Conservation (phyloP, 2,888 invertebrate genomes). For the Alcis repandata region DNA sequence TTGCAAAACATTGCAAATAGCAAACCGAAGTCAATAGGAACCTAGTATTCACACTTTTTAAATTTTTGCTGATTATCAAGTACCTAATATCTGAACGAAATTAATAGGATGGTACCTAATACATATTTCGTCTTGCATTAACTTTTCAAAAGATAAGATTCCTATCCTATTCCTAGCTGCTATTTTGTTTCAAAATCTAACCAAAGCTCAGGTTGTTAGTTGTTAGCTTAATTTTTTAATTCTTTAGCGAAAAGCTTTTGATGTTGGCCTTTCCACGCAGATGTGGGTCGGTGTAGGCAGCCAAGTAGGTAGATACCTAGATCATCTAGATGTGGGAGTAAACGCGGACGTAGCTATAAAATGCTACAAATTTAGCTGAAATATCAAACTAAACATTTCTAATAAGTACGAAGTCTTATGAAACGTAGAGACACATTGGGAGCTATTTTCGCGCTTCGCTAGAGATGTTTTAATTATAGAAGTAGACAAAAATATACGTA, state of each 20-base stretch:
- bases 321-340: constrained; percentile 19
- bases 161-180: too few relatives aligned
- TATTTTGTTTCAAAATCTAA: too few relatives aligned
- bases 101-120: too few relatives aligned
- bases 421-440: constrained; percentile 41
- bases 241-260: background rate
- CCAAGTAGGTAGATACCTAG: constrained; percentile 10
- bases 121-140: too few relatives aligned
- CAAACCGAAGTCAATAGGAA: too few relatives aligned
- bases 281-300: constrained; percentile 29
- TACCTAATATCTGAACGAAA: too few relatives aligned
- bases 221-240: background rate
- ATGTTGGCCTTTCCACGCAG: constrained; percentile 32
- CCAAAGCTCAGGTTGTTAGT: background rate
- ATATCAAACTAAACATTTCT: constrained; percentile 23
- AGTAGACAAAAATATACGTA: constrained; percentile 65
- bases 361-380: constrained; percentile 7
- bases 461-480: constrained; percentile 70
- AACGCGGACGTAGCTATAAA: constrained; percentile 15
- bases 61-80: too few relatives aligned
- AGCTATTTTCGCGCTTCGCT: constrained; percentile 67
- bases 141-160: too few relatives aligned
- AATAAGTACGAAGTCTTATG: constrained; percentile 25
- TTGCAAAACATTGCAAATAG: too few relatives aligned
- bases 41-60: too few relatives aligned